A percentile compares a stretch with the other conserved stretches of the same genome.
phyloP scores from a whole-genome alignment of 2,888 invertebrate species.

The Sphaerophoria rueppellii region DNA sequence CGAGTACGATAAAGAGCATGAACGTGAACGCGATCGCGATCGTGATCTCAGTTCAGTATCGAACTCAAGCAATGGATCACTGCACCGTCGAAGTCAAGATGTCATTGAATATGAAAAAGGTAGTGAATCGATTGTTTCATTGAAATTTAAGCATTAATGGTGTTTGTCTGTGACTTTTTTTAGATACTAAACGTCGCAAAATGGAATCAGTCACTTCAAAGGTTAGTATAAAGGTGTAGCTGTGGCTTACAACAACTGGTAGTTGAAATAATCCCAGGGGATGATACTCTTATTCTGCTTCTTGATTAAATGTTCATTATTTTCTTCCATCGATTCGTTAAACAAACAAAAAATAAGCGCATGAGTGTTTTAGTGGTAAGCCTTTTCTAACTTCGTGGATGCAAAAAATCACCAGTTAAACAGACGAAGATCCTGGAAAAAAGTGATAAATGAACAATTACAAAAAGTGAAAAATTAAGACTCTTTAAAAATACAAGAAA shows the following conservation, averaged over 20 bases:
- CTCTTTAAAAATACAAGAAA: no score
- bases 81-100: slow-evolving; percentile 84
- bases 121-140: slow-evolving; percentile 75
- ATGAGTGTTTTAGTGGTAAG: slow-evolving; percentile 71
- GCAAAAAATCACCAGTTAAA: not conserved
- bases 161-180: slow-evolving; percentile 35
- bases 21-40: slow-evolving; percentile 86
- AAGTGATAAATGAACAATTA: slow-evolving; percentile 31
- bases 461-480: no score
- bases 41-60: slow-evolving; percentile 84
- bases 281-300: slow-evolving; percentile 50
- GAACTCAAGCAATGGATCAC: slow-evolving; percentile 83
- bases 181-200: slow-evolving; percentile 92
- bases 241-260: slow-evolving; percentile 49
- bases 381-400: slow-evolving; percentile 25
- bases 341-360: slow-evolving; percentile 42
- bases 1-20: slow-evolving; percentile 83
- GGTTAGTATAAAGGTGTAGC: slow-evolving; percentile 89
- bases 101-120: slow-evolving; percentile 85
- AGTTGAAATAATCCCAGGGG: slow-evolving; percentile 49
- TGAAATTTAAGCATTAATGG: not conserved
- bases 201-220: slow-evolving; percentile 90
- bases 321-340: slow-evolving; percentile 33
- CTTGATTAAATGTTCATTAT: slow-evolving; percentile 46
- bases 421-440: not conserved